Base-by-base conservation (phyloP, 2,888 invertebrate species). In the Notodonta ziczac region DNA sequence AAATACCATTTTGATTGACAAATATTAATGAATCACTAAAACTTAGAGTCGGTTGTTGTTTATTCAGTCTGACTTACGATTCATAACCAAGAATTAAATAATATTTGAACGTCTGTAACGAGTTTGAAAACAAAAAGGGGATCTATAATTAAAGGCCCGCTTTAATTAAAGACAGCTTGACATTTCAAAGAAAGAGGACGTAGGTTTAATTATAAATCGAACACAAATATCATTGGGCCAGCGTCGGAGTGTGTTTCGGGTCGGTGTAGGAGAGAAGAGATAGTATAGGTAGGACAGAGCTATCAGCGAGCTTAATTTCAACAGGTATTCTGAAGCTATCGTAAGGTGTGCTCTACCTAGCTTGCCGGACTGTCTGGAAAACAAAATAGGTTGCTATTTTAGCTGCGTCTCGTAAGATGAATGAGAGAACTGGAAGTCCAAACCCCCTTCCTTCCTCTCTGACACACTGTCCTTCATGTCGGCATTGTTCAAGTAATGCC, bases 181-280 rank as follows among this genome's bases (percentile, higher is more conserved):
- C 93, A 93, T 93, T 93, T 93, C 85, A 89, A 89, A 91, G 89
- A 91, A 93, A 83, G 89, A 91, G 93, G 93, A 88, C 93, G 88
- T 90, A 65, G 69, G 76, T 80, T 77, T 83, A 83, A 83, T 83
- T 83, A 81, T 83, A 83, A 72, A 75, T 72, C 86, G 85, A 92
- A 90, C 90, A 91, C 89, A 93, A 93, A 93, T 93, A 93, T 93
- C 93, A 93, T 93, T 90, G 90, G 93, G 89, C 78, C 93, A 91
- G 83, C 87, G 86, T 82, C 77, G 16, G 72, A 67, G 85, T 81
- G 85, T 82, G 76, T 84, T 85, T 85, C 88, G 85, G 88, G 85
- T 86, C 85, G 65, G 57, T 53, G 76, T 65, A 84, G 63, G 70
- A 70, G 82, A 70, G 78, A 71, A 69, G 70, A 78, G 66, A 65